Conservation (phyloP, 2,113 vertebrate genomes). For the Zosterops borbonicus region DNA sequence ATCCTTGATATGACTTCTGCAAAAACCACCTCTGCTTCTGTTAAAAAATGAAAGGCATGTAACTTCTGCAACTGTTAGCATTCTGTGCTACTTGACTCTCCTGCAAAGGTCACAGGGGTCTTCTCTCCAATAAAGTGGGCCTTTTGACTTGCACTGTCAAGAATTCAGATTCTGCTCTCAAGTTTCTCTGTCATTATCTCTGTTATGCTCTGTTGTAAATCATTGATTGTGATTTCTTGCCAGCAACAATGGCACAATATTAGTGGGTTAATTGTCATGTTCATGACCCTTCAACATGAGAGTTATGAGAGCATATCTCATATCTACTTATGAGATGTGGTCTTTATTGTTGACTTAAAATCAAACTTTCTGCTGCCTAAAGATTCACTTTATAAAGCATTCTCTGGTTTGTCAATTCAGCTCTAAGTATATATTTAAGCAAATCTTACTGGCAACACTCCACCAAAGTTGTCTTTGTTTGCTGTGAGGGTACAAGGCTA, state of each 20-base stretch:
- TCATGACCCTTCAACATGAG: neutral
- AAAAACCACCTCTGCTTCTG: neutral
- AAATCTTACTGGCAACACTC: neutral
- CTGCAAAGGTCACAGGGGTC: neutral
- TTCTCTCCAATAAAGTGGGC: neutral
- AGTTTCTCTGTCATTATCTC: neutral
- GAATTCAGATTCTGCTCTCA: neutral
- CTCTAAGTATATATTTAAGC: neutral
- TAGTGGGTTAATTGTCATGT: neutral
- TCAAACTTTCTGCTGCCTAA: neutral
- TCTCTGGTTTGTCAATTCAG: neutral
- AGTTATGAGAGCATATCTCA: neutral
- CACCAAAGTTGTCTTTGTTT: neutral
- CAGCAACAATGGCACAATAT: neutral
- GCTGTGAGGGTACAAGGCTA: neutral
- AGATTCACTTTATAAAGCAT: neutral
- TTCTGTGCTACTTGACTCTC: neutral
- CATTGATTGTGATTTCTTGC: neutral
- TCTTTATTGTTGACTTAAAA: neutral
- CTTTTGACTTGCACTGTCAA: neutral
- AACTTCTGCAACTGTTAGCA: neutral
- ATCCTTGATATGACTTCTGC: neutral
- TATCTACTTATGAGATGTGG: neutral
- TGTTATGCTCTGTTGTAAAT: neutral
- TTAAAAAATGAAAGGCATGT: neutral